Percentiles rank a stretch among this genome's conserved stretches.
Evolutionary conservation across 2,888 invertebrate genomes (phyloP).

Genomic region (Sthenelais limicola): DNA sequence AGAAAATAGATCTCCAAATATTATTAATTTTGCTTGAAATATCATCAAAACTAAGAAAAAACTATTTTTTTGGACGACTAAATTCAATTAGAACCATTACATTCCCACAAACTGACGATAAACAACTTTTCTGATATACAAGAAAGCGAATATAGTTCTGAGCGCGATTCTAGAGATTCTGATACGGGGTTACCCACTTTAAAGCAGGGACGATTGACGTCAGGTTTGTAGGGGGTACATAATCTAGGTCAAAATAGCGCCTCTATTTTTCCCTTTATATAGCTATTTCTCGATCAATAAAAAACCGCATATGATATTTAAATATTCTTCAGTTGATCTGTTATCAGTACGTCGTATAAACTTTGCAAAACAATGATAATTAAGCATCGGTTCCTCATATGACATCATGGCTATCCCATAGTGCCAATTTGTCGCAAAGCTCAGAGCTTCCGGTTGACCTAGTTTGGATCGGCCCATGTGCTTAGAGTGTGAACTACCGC

Average conservation of each 20-base stretch:
- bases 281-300: too few species aligned
- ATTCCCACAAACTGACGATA: too few species aligned
- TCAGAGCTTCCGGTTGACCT: constrained; percentile 26
- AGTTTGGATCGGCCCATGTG: constrained; percentile 20
- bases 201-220: constrained; percentile 32
- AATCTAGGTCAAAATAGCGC: constrained; percentile 33
- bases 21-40: neutral
- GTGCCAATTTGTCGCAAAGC: neutral
- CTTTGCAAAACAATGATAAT: constrained; percentile 3
- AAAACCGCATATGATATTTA: too few species aligned
- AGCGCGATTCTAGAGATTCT: neutral
- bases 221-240: constrained; percentile 15
- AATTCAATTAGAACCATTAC: too few species aligned
- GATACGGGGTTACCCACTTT: constrained; percentile 21
- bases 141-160: constrained; percentile 36
- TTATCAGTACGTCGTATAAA: too few species aligned
- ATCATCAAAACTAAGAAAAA: too few species aligned
- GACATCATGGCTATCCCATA: constrained; percentile 25
- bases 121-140: too few species aligned
- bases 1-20: constrained; percentile 78
- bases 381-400: neutral
- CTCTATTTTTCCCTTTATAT: too few species aligned
- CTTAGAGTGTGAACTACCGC: neutral
- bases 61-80: too few species aligned
- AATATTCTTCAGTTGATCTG: too few species aligned